Percentiles rank a stretch among this genome's conserved stretches.
phyloP scores from a whole-genome alignment of 1,140 invertebrate species.

The Bombus terrestris region DNA sequence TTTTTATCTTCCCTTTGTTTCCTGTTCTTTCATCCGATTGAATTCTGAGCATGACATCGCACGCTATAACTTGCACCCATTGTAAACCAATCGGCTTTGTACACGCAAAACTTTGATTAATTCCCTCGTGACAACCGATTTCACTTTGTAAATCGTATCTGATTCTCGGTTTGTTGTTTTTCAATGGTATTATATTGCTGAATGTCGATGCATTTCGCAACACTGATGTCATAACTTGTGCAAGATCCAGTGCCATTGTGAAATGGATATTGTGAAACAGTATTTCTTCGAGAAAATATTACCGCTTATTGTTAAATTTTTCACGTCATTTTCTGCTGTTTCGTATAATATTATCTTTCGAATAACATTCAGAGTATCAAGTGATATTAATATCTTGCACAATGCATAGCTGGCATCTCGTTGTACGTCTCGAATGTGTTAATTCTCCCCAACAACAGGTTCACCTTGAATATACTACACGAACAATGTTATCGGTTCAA shows the following conservation, averaged over 20 bases:
- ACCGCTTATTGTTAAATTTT: not conserved
- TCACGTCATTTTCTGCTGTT: no score
- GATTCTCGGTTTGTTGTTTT: not conserved
- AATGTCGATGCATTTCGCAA: not conserved
- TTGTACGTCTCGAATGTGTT: not conserved
- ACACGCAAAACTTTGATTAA: slow-evolving; percentile 14
- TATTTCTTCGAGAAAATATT: not conserved
- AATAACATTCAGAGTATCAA: no score
- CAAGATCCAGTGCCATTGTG: not conserved
- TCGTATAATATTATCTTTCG: no score
- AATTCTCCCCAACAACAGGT: not conserved
- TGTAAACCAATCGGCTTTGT: slow-evolving; percentile 10
- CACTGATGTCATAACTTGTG: not conserved
- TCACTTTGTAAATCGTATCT: not conserved
- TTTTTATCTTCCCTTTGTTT: not conserved
- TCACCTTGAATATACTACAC: not conserved
- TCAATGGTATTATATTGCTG: not conserved
- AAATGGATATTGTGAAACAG: not conserved
- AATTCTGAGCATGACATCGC: not conserved
- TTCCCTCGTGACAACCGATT: slow-evolving; percentile 2
- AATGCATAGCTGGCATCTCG: not conserved
- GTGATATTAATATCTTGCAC: not conserved
- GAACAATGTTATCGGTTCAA: not conserved
- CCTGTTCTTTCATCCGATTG: not conserved
- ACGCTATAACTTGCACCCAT: not conserved